Conservation (phyloP, 2,113 vertebrate genomes). For the Hypomesus transpacificus region DNA sequence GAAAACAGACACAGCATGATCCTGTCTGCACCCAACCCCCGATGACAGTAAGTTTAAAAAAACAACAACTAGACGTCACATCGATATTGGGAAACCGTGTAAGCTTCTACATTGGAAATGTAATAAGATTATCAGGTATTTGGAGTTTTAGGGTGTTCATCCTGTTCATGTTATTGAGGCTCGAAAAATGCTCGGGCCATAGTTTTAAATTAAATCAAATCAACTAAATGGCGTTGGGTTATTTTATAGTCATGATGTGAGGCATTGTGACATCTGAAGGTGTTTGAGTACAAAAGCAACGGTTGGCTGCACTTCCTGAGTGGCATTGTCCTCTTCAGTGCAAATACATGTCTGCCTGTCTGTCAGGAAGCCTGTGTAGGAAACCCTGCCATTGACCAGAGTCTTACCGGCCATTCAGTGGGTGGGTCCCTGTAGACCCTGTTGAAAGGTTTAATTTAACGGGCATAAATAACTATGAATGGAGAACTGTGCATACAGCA, state of each 20-base stretch:
- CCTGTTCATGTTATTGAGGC: background rate
- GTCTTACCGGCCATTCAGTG: conserved; percentile 14
- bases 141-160: background rate
- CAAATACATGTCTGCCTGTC: conserved; percentile 21
- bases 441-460: background rate
- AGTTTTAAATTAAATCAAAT: too few species aligned
- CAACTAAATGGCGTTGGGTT: too few species aligned
- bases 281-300: background rate
- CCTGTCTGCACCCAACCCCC: conserved; percentile 89
- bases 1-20: conserved; percentile 90
- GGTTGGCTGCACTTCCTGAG: conserved; percentile 40
- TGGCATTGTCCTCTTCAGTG: conserved; percentile 29
- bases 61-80: background rate
- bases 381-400: conserved; percentile 25
- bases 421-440: conserved; percentile 2
- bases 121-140: background rate
- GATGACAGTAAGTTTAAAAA: conserved; percentile 81
- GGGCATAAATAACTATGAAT: background rate
- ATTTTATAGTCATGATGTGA: background rate
- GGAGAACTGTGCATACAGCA: background rate
- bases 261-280: background rate
- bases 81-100: background rate
- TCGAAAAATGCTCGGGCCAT: too few species aligned
- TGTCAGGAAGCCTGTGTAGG: conserved; percentile 44
- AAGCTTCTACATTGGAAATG: background rate